A percentile compares a stretch with the other conserved stretches of the same genome.
phyloP scores from a whole-genome alignment of 2,797 vertebrate species.

The Vultur gryphus region DNA sequence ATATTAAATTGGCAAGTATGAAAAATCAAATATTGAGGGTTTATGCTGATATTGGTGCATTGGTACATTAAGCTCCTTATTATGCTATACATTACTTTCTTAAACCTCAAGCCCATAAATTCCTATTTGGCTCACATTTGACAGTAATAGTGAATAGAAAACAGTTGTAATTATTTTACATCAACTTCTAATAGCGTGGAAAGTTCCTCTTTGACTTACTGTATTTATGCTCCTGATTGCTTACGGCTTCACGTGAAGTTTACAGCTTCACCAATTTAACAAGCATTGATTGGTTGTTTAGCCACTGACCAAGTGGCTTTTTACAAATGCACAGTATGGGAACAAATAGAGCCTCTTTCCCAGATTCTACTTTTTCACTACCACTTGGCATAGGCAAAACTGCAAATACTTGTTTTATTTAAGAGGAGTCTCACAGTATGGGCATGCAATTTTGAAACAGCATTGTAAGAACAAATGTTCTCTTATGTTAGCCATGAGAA shows the following conservation, averaged over 20 bases:
- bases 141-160: slow-evolving; percentile 6
- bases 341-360: background rate
- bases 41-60: background rate
- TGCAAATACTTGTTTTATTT: background rate
- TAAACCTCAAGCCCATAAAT: background rate
- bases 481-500: background rate
- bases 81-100: background rate
- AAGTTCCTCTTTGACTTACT: background rate
- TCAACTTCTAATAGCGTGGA: slow-evolving; percentile 1
- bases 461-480: background rate
- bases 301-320: background rate
- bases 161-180: background rate
- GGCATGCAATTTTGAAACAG: background rate
- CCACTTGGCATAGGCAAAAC: background rate
- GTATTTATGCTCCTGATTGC: background rate
- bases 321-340: background rate
- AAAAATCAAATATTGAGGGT: background rate
- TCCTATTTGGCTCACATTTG: slow-evolving; percentile 15
- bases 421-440: background rate
- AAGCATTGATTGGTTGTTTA: background rate
- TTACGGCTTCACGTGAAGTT: background rate
- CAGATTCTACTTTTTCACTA: background rate
- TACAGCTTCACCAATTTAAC: background rate
- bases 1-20: background rate
- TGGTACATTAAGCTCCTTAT: background rate